Conservation (phyloP, 92 coral and sea anemone genomes). For the Paragorgia papillata region DNA sequence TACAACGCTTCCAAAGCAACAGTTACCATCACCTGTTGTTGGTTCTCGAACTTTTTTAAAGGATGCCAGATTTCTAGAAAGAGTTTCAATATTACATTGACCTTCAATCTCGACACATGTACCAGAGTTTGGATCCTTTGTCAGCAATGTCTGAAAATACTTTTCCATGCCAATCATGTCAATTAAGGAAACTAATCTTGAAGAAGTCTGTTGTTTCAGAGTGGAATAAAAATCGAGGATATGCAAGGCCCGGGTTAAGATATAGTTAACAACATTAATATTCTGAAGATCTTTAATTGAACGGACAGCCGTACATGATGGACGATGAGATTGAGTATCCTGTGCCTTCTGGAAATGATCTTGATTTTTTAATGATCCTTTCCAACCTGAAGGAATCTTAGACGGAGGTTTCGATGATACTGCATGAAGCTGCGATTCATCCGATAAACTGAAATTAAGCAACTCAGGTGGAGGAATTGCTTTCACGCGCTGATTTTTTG, state of each 20-base stretch:
- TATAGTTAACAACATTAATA: conserved; percentile 11
- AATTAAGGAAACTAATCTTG: too few species aligned
- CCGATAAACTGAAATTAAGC: neutral
- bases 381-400: too few species aligned
- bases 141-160: too few species aligned
- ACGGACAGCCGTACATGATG: conserved; percentile 10
- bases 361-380: too few species aligned
- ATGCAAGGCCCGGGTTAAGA: too few species aligned
- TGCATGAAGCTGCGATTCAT: neutral
- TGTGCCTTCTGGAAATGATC: neutral
- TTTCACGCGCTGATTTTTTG: conserved; percentile 36
- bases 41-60: conserved; percentile 28
- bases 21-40: conserved; percentile 50
- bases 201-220: neutral
- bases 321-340: neutral
- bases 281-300: conserved; percentile 32
- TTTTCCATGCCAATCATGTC: too few species aligned
- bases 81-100: conserved; percentile 35
- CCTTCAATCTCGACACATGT: neutral
- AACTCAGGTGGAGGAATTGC: conserved; percentile 47
- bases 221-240: conserved; percentile 45
- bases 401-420: too few species aligned
- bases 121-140: too few species aligned
- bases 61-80: conserved; percentile 39
- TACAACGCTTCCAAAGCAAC: too few species aligned